Evolutionary conservation across 2,888 invertebrate genomes (phyloP).

Genomic region (Pristionchus japonicus): DNA sequence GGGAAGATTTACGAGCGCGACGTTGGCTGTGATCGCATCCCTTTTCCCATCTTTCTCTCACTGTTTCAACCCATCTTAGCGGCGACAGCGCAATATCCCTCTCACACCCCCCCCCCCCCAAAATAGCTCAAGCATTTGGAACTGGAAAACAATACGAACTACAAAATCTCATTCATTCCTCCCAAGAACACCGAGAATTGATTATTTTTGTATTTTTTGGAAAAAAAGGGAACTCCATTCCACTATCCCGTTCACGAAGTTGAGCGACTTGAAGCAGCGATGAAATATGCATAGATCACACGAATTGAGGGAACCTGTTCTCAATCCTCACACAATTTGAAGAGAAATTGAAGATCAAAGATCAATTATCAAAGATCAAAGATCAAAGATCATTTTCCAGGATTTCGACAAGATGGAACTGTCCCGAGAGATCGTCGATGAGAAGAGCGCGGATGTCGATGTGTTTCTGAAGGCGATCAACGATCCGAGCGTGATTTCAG

Average conservation of each 20-base stretch:
- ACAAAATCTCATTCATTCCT: too few relatives aligned
- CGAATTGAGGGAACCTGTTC: too few relatives aligned
- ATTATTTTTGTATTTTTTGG: too few relatives aligned
- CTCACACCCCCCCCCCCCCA: not conserved
- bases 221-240: too few relatives aligned
- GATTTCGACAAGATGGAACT: conserved; percentile 57
- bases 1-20: not conserved
- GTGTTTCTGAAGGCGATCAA: conserved; percentile 65
- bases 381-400: not conserved
- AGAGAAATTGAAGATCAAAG: not conserved
- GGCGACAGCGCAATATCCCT: not conserved
- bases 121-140: not conserved
- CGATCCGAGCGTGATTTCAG: conserved; percentile 62
- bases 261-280: too few relatives aligned
- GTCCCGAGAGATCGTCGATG: conserved; percentile 70
- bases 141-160: not conserved
- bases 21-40: not conserved
- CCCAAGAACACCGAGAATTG: too few relatives aligned
- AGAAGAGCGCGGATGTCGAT: conserved; percentile 66
- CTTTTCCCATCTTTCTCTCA: not conserved
- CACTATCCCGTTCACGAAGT: too few relatives aligned
- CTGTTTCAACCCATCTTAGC: not conserved
- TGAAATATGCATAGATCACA: too few relatives aligned
- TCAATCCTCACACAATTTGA: too few relatives aligned
- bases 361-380: not conserved